phyloP scores from a whole-genome alignment of 2,888 invertebrate genomes.

The Drosophila nigricruria region DNA sequence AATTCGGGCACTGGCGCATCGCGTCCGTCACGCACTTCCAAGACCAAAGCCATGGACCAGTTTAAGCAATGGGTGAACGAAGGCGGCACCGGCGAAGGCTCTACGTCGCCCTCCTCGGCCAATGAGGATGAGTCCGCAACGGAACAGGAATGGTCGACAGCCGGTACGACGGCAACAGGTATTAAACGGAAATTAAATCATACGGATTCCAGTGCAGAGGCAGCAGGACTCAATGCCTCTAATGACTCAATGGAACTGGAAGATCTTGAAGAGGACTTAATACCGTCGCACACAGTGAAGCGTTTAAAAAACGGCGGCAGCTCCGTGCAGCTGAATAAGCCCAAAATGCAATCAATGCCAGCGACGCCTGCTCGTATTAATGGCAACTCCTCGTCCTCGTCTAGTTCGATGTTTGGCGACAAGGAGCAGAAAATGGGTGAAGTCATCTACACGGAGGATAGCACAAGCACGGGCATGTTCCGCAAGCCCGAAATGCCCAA shows the following conservation, averaged over 20 bases:
- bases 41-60: slow-evolving; percentile 92
- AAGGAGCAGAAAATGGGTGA: slow-evolving; percentile 80
- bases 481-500: slow-evolving; percentile 83
- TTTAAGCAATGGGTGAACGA: slow-evolving; percentile 92
- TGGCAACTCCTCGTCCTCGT: slow-evolving; percentile 66
- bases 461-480: slow-evolving; percentile 83
- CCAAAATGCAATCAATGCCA: slow-evolving; percentile 48
- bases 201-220: slow-evolving; percentile 83
- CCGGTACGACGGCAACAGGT: slow-evolving; percentile 37
- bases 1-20: slow-evolving; percentile 56
- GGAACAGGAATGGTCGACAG: slow-evolving; percentile 74
- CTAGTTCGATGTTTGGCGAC: slow-evolving; percentile 18
- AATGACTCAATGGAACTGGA: slow-evolving; percentile 85
- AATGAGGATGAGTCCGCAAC: slow-evolving; percentile 72
- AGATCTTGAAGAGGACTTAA: slow-evolving; percentile 87
- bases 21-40: slow-evolving; percentile 87
- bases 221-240: slow-evolving; percentile 84
- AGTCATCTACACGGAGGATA: slow-evolving; percentile 84
- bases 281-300: slow-evolving; percentile 86
- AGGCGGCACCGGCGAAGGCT: slow-evolving; percentile 85
- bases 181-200: slow-evolving; percentile 86
- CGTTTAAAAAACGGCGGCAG: slow-evolving; percentile 85
- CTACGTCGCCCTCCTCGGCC: slow-evolving; percentile 86
- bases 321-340: slow-evolving; percentile 77
- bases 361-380: slow-evolving; percentile 74